phyloP scores from a whole-genome alignment of 2,797 vertebrate genomes.

The Melanogrammus aeglefinus region DNA sequence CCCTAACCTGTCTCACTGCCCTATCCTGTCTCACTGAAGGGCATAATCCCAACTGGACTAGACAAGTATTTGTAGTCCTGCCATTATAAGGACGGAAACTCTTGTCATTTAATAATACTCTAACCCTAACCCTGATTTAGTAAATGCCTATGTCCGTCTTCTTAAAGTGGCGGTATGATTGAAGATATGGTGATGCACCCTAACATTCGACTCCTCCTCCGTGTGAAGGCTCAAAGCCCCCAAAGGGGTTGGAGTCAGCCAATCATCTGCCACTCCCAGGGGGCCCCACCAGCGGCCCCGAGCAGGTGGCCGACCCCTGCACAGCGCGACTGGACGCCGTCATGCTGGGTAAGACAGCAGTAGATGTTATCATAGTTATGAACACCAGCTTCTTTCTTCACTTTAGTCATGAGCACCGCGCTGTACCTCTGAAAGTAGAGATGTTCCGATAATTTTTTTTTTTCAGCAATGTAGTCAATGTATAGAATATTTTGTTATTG shows the following conservation, averaged over 20 bases:
- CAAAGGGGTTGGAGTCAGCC: slow-evolving; percentile 32
- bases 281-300: slow-evolving; percentile 31
- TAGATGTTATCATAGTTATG: neutral
- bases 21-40: neutral
- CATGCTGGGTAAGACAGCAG: slow-evolving; percentile 74
- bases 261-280: slow-evolving; percentile 42
- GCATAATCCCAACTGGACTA: neutral
- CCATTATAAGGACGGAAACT: neutral
- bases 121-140: too few relatives aligned
- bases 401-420: neutral
- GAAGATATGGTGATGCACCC: too few relatives aligned
- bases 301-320: slow-evolving; percentile 76
- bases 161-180: too few relatives aligned
- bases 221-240: slow-evolving; percentile 53
- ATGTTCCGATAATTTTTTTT: too few relatives aligned
- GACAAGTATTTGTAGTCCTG: neutral
- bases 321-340: slow-evolving; percentile 79
- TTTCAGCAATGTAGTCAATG: too few relatives aligned
- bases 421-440: neutral
- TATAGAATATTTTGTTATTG: too few relatives aligned
- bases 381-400: neutral
- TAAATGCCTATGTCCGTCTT: too few relatives aligned
- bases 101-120: neutral
- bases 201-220: neutral
- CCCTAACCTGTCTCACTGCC: too few relatives aligned